Evolutionary conservation across 1,140 invertebrate species (phyloP).

Genomic region (Ostrea denselamellosa): DNA sequence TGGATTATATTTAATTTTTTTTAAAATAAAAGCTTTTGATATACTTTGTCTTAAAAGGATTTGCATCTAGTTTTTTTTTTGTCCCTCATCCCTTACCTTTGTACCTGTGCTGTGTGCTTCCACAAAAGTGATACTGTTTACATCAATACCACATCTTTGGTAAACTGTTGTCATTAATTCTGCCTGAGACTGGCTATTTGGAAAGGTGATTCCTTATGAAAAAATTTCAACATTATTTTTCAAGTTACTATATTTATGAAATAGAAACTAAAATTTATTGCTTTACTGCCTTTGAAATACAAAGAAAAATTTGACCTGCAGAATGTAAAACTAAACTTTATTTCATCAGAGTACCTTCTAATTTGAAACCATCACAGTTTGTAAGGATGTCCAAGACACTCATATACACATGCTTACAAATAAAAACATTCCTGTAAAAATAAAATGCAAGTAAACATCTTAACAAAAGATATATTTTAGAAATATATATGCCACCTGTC

Average conservation of each 20-base stretch:
- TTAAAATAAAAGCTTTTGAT: too few relatives aligned
- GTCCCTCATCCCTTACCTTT: conserved; percentile 46
- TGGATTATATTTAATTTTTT: too few relatives aligned
- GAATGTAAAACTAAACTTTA: not conserved
- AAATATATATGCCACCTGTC: too few relatives aligned
- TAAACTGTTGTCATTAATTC: conserved; percentile 53
- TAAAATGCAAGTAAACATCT: not conserved
- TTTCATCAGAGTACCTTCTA: conserved; percentile 52
- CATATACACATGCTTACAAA: conserved; percentile 56
- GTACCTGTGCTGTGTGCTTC: conserved; percentile 66
- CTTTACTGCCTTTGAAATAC: too few relatives aligned
- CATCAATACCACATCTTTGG: conserved; percentile 42
- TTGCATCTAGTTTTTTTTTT: too few relatives aligned
- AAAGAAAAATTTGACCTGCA: too few relatives aligned
- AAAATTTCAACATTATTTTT: not conserved
- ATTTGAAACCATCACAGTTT: conserved; percentile 62
- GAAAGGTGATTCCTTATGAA: conserved; percentile 57
- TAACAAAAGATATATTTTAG: too few relatives aligned
- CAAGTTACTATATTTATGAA: too few relatives aligned
- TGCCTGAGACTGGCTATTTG: conserved; percentile 52
- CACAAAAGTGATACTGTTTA: conserved; percentile 54
- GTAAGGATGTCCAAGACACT: conserved; percentile 55
- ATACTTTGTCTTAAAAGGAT: too few relatives aligned
- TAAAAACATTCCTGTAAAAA: conserved; percentile 44
- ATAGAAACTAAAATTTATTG: too few relatives aligned